Evolutionary conservation across 2,888 invertebrate genomes (phyloP), one percentile per base, ranked within the genome.

Genomic region (Sinohyriopsis cumingii): DNA sequence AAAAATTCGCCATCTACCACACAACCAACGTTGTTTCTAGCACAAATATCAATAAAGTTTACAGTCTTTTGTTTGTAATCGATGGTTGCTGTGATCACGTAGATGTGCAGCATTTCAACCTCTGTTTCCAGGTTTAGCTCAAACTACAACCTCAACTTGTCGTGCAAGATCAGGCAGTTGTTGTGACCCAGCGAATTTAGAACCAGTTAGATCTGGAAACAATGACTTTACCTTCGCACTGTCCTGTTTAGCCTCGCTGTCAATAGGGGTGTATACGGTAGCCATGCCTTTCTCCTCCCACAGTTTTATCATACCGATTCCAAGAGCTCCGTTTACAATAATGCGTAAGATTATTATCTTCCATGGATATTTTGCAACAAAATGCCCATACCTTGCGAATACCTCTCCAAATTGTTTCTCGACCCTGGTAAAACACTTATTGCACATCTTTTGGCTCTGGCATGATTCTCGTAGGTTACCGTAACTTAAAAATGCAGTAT

Each of bases 211-310:
- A 61, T 78, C 79, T 18, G 81, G 79, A 64, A 80, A 82, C 22
- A 80, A 53, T 3, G 53, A 53, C n/a, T 65, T 55, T 0, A 81
- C 59, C n/a, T 54, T 64, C 15, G 68, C 71, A 59, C 75, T 75
- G 55, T 86, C 84, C 62, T 74, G 69, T 19, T 70, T 63, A 9
- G 86, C 81, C 22, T 77, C 79, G 67, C 84, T 83, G 59, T 78
- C 79, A n/a, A 77, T 77, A 5, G 86, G 85, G 5, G 83, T 78
- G 66, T 84, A 83, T 1, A 86, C 73, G 9, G 69, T 71, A 24
- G 79, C 78, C 9, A 84, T 65, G 61, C 81, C 76, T 9, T 73
- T 78, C 24, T 82, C 84, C 5, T 72, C 68, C 18, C 73, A 60
- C 22, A 86, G 45, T 69, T 80, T 24, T 68, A 75, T 19, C 75